These are phyloP conservation scores for Heteromormyrus szaboi DNA, from an alignment of 2,797 vertebrate genomes.

Conservation along the genomic window DNA sequence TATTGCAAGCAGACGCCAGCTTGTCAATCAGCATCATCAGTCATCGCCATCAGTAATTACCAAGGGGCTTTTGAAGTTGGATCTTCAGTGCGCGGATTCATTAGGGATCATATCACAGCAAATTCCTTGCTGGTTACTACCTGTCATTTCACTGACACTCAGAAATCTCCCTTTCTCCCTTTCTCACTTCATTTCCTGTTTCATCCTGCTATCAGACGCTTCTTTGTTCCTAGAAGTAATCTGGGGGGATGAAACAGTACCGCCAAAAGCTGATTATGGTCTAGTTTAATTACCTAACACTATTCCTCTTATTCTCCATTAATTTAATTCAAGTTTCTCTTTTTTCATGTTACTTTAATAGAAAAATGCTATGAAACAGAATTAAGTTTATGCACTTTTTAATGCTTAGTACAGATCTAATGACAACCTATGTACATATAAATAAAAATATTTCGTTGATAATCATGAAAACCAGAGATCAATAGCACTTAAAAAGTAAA, in stretches of 20 bases:
- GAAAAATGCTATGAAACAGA: neutral
- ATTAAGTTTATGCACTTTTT: neutral
- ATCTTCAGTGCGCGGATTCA: neutral
- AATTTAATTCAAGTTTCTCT: neutral
- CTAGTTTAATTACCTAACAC: constrained; percentile 35
- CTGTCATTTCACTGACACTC: constrained; percentile 34
- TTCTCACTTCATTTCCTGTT: constrained; percentile 45
- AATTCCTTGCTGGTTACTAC: constrained; percentile 3
- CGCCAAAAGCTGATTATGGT: constrained; percentile 36
- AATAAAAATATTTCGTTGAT: neutral
- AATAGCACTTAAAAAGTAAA: neutral
- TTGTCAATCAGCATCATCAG: constrained; percentile 1
- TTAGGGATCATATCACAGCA: constrained; percentile 18
- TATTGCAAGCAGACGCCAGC: neutral
- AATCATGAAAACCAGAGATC: neutral
- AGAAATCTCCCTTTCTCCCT: constrained; percentile 24
- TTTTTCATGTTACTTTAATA: neutral
- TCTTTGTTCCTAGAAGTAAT: constrained; percentile 38
- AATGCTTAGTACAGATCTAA: neutral
- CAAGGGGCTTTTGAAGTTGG: neutral
- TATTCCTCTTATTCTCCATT: neutral
- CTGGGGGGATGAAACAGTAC: constrained; percentile 37
- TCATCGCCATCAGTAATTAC: constrained; percentile 6
- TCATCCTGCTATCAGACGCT: constrained; percentile 41
- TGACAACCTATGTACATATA: neutral